These are phyloP conservation scores for Drosophila equinoxialis DNA, from an alignment of 1,140 invertebrate species.

Conservation along the genomic window DNA sequence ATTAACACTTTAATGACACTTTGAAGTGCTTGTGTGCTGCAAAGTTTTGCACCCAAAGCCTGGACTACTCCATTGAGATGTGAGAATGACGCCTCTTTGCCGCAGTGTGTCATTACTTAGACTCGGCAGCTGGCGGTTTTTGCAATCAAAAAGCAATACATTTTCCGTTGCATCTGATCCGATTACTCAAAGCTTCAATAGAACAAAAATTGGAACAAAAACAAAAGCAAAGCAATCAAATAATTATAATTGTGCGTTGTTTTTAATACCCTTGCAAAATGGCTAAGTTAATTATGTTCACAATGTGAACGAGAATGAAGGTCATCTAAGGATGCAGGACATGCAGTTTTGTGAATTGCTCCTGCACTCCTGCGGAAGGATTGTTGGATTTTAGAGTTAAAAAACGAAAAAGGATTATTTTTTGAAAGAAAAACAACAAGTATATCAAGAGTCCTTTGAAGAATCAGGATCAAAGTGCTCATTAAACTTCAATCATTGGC, in stretches of 20 bases:
- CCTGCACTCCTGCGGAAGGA: too few species aligned
- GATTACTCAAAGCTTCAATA: not conserved
- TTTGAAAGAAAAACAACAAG: too few species aligned
- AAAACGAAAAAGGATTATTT: too few species aligned
- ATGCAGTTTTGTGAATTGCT: too few species aligned
- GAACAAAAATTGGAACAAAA: not conserved
- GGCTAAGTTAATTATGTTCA: too few species aligned
- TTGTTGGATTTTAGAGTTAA: too few species aligned
- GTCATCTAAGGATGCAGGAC: too few species aligned
- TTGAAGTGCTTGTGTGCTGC: slow-evolving; percentile 62
- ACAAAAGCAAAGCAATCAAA: not conserved
- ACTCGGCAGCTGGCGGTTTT: not conserved
- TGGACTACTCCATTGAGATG: slow-evolving; percentile 29
- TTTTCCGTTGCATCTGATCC: not conserved
- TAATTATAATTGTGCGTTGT: not conserved
- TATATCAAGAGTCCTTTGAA: too few species aligned
- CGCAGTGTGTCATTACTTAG: slow-evolving; percentile 7
- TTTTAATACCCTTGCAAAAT: too few species aligned
- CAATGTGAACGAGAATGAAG: too few species aligned
- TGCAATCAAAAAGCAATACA: slow-evolving; percentile 3
- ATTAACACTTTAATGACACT: slow-evolving; percentile 80
- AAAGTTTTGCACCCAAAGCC: slow-evolving; percentile 49
- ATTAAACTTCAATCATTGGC: too few species aligned
- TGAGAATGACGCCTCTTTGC: slow-evolving; percentile 8
- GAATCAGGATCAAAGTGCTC: too few species aligned